Evolutionary conservation across 2,113 vertebrate species (phyloP).

Genomic region (Mastomys coucha): DNA sequence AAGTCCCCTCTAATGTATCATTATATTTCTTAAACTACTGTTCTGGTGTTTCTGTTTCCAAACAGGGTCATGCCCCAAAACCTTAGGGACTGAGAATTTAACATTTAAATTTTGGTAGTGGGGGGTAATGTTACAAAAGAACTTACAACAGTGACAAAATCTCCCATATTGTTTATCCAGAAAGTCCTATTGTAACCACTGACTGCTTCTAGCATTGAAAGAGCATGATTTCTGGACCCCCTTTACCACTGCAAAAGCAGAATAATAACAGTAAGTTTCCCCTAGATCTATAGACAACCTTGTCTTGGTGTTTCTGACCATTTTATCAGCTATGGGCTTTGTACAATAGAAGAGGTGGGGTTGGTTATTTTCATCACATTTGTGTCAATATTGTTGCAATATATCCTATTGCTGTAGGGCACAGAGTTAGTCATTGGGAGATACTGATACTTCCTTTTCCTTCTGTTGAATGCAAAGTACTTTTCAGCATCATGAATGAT

Average conservation of each 20-base stretch:
- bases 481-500: background rate
- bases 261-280: background rate
- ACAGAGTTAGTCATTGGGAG: background rate
- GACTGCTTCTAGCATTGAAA: background rate
- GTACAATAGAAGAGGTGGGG: background rate
- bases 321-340: background rate
- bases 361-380: background rate
- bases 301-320: background rate
- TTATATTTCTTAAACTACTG: background rate
- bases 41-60: background rate
- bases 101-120: background rate
- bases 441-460: background rate
- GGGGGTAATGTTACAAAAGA: background rate
- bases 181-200: background rate
- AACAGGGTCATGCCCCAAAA: background rate
- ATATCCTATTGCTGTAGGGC: background rate
- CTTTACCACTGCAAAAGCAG: background rate
- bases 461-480: background rate
- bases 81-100: background rate
- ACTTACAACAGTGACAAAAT: background rate
- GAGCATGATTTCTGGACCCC: background rate
- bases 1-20: background rate
- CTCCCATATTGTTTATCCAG: too few relatives aligned
- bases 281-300: background rate
- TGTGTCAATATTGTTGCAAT: background rate